Conservation (phyloP, 2,113 vertebrate species). For the Toxostoma redivivum region DNA sequence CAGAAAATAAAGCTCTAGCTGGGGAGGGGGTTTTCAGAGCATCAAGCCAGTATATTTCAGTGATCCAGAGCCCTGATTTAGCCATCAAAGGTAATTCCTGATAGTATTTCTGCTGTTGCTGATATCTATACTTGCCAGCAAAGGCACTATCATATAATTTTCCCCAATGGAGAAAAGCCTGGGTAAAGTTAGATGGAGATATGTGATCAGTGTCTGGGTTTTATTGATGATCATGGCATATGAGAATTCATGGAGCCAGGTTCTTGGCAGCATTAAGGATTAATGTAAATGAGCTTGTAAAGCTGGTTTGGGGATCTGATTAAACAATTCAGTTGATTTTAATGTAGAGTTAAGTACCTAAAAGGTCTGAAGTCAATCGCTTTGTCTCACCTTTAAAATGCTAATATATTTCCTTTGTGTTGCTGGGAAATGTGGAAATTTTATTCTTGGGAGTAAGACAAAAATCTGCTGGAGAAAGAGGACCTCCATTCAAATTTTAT, state of each 20-base stretch:
- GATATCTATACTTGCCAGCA: not conserved
- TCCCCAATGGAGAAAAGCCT: not conserved
- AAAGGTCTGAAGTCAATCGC: not conserved
- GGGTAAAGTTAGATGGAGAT: not conserved
- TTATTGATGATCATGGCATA: not conserved
- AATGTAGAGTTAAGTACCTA: not conserved
- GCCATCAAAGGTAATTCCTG: not conserved
- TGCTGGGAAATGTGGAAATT: not conserved
- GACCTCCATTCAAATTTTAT: not conserved
- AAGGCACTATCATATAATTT: accelerated
- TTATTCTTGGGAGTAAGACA: not conserved
- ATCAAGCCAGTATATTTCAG: not conserved
- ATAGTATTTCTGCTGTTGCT: not conserved
- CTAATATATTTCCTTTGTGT: not conserved
- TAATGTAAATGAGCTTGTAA: not conserved
- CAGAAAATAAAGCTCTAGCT: not conserved
- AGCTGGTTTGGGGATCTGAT: not conserved
- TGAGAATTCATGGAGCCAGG: not conserved
- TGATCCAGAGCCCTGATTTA: not conserved
- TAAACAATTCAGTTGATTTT: not conserved
- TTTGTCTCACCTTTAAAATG: not conserved
- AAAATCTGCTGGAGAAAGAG: not conserved
- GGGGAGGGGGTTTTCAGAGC: not conserved
- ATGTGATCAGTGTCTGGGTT: not conserved
- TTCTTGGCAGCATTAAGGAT: not conserved